Conservation (phyloP, 2,888 invertebrate genomes). For the Ophion costatus region DNA sequence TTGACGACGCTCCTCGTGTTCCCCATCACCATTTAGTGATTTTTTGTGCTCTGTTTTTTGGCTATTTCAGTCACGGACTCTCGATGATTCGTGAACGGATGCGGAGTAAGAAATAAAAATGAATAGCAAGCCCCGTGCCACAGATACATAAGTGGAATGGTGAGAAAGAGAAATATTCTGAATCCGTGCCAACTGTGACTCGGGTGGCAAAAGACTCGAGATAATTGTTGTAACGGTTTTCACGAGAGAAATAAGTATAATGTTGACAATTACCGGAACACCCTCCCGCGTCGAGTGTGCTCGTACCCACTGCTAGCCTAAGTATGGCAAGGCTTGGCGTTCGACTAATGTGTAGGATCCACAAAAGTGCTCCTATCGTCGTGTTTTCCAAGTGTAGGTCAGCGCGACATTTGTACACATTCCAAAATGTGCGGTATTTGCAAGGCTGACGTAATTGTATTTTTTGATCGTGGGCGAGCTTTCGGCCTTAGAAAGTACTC, state of each 20-base stretch:
- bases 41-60: conserved; percentile 14
- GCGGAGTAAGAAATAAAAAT: conserved; percentile 8
- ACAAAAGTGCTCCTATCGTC: conserved; percentile 44
- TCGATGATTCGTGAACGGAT: conserved; percentile 43
- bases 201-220: conserved; percentile 41
- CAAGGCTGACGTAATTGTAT: conserved; percentile 45
- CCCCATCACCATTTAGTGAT: not conserved
- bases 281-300: conserved; percentile 34
- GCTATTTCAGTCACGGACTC: conserved; percentile 51
- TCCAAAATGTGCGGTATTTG: conserved; percentile 9
- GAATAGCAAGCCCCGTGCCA: conserved; percentile 1
- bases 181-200: conserved; percentile 71
- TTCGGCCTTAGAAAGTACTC: conserved; percentile 12
- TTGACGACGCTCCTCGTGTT: not conserved
- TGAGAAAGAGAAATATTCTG: conserved; percentile 68
- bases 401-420: conserved; percentile 5
- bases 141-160: conserved; percentile 45
- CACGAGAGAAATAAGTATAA: conserved; percentile 18
- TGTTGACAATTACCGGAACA: conserved; percentile 52
- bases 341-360: conserved; percentile 50
- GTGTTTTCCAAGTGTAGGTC: conserved; percentile 45
- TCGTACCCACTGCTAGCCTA: conserved; percentile 24
- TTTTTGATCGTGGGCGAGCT: conserved; percentile 41
- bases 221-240: conserved; percentile 55
- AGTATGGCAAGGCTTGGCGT: conserved; percentile 15